phyloP scores from a whole-genome alignment of 2,797 vertebrate genomes.

The Rhynchonycteris naso region DNA sequence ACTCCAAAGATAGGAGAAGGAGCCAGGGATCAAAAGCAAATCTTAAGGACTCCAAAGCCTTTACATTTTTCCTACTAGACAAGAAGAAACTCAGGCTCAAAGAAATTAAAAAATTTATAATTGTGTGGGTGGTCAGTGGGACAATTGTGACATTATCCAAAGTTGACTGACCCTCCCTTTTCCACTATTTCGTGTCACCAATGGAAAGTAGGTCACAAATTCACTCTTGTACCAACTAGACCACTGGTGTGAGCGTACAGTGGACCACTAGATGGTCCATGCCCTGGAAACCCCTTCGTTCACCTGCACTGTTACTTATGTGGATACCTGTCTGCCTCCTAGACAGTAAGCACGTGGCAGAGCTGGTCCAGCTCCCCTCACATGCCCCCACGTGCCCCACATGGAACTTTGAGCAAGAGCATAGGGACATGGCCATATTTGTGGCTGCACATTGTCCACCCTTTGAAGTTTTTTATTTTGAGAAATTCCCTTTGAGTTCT shows the following conservation, averaged over 20 bases:
- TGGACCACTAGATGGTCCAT: accelerated
- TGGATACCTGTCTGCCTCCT: accelerated
- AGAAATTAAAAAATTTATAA: conserved; percentile 19
- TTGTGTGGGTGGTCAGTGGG: neutral
- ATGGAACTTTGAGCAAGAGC: neutral
- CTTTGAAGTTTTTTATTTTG: neutral
- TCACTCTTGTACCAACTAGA: neutral
- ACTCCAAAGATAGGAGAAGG: neutral
- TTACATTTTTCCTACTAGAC: neutral
- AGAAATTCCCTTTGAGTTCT: neutral
- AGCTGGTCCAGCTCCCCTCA: neutral
- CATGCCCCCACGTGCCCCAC: accelerated
- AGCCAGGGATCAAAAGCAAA: neutral
- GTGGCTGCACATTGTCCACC: neutral
- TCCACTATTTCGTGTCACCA: accelerated
- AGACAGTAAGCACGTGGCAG: neutral
- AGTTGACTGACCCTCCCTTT: neutral
- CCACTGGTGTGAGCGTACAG: accelerated
- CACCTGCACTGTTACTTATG: neutral
- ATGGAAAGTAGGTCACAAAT: neutral
- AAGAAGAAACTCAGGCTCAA: neutral
- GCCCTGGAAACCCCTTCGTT: accelerated
- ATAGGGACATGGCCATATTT: neutral
- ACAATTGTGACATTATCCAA: neutral
- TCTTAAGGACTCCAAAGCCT: neutral